A percentile compares a stretch with the other conserved stretches of the same genome.
phyloP scores from a whole-genome alignment of 2,888 invertebrate species.

The Idaea biselata region DNA sequence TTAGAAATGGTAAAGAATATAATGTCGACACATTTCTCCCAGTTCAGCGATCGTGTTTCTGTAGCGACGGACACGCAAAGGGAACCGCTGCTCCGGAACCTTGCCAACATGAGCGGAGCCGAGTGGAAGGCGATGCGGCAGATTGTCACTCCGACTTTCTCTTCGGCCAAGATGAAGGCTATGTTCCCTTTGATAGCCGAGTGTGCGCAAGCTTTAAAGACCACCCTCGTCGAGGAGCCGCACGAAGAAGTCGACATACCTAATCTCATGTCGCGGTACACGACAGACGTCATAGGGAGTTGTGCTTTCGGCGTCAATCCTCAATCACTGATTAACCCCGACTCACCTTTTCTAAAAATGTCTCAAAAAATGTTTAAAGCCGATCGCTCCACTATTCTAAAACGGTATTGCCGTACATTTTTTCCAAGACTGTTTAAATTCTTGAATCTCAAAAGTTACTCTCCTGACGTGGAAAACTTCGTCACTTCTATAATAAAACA shows the following conservation, averaged over 20 bases:
- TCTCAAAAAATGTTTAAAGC: constrained; percentile 71
- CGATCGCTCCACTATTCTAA: constrained; percentile 57
- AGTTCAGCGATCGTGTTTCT: constrained; percentile 67
- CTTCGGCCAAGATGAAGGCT: constrained; percentile 74
- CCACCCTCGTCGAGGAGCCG: constrained; percentile 45
- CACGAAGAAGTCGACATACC: constrained; percentile 59
- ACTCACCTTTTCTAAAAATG: constrained; percentile 71
- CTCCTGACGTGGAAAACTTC: constrained; percentile 64
- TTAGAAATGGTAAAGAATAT: constrained; percentile 63
- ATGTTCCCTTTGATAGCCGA: constrained; percentile 72
- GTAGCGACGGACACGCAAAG: constrained; percentile 66
- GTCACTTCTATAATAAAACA: constrained; percentile 65
- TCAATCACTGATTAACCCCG: constrained; percentile 57
- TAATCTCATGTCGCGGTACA: constrained; percentile 62
- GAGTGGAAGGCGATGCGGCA: constrained; percentile 74
- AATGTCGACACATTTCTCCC: constrained; percentile 58
- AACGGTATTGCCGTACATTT: constrained; percentile 68
- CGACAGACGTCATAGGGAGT: constrained; percentile 73
- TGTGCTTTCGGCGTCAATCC: constrained; percentile 74
- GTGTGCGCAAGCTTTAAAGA: constrained; percentile 59
- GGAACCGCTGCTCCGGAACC: constrained; percentile 69
- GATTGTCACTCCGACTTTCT: constrained; percentile 72
- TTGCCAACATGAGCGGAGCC: constrained; percentile 71
- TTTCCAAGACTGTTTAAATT: constrained; percentile 67
- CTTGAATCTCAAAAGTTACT: constrained; percentile 67